Evolutionary conservation across 2,797 vertebrate species (phyloP), one percentile per base, ranked within the genome.

Genomic region (Danio albolineatus): DNA sequence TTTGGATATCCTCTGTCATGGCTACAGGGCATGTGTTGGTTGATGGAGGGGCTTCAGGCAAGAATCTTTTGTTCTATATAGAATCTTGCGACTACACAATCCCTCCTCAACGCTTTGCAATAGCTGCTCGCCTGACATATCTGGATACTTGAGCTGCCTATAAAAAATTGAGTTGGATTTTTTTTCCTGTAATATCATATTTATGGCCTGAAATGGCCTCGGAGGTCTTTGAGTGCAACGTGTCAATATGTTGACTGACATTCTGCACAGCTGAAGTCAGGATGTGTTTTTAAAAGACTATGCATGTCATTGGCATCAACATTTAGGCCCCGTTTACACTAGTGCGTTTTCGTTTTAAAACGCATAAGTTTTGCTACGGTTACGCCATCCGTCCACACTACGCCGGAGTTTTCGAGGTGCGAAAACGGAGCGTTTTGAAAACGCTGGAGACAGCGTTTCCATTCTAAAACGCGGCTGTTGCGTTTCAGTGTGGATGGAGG

Each of bases 21-120:
- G 73, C 77, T 71, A 38, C 41, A 61, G 77, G 73, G 59, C 65
- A 64, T 72, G 61, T 60, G 73, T 73, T 73, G 78, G 53, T 70
- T 70, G 64, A 73, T 62, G 64, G 61, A 64, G 16, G 19, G 16
- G 57, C 51, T 73, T 57, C 28, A 38, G 69, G 66, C 57, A 71
- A 78, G 36, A 39, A 67, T 64, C 69, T 16, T 62, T 53, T 79
- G 65, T 70, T 70, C 28, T 59, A 10, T 51, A 60, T 54, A 54
- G 67, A 64, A 72, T 79, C 19, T 36, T 38, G 19, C 21, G 7
- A 53, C 21, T 46, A 44, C 38, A 46, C 49, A 73, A 54, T 54
- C 17, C 10, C 48, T 46, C 16, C 39, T 54, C 16, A 62, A 57
- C 12, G 7, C 46, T 56, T 56, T 69, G 60, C 38, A 10, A 62